phyloP scores from a whole-genome alignment of 2,113 vertebrate species.

The Bothrops jararaca region DNA sequence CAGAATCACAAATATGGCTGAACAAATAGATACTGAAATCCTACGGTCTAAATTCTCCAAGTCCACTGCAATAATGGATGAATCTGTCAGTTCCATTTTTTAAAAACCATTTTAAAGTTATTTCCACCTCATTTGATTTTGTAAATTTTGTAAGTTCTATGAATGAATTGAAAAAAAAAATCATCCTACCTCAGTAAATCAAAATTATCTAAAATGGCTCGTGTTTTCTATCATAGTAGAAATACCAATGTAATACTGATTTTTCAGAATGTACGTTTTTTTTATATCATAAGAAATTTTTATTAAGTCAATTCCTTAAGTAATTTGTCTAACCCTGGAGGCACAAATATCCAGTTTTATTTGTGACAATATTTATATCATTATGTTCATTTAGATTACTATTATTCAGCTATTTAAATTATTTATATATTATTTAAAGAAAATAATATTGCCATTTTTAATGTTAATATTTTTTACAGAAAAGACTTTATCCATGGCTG shows the following conservation, averaged over 20 bases:
- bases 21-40: background rate
- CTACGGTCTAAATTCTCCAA: background rate
- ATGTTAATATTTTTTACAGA: background rate
- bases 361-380: background rate
- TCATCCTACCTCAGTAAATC: background rate
- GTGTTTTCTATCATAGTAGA: background rate
- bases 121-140: background rate
- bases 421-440: background rate
- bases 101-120: background rate
- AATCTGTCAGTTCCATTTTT: background rate
- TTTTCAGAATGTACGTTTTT: background rate
- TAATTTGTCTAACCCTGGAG: background rate
- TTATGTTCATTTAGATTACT: background rate
- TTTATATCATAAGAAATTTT: background rate
- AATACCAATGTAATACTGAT: background rate
- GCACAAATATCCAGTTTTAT: background rate
- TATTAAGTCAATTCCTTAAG: background rate
- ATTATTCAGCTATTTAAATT: background rate
- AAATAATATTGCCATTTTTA: slow-evolving; percentile 4
- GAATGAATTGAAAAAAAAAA: background rate
- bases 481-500: background rate
- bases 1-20: background rate
- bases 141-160: background rate
- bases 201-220: background rate
- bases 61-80: background rate